phyloP scores from a whole-genome alignment of 2,888 invertebrate genomes.

The Rhagium mordax region DNA sequence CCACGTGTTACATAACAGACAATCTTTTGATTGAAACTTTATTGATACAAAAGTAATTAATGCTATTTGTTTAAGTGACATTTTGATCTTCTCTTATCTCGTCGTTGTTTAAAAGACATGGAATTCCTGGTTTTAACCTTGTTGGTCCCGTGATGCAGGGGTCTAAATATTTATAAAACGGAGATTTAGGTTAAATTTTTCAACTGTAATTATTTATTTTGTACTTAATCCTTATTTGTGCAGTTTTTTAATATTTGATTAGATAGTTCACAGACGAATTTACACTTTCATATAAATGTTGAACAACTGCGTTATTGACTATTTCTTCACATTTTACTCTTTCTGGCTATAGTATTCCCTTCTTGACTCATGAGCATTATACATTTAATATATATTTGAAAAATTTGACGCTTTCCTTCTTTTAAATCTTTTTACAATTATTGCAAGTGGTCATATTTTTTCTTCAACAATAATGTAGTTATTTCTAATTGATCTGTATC shows the following conservation, averaged over 20 bases:
- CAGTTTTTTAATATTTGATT: neutral
- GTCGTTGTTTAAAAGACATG: conserved; percentile 2
- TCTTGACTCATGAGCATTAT: too few relatives aligned
- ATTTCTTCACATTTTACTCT: too few relatives aligned
- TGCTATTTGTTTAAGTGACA: conserved; percentile 14
- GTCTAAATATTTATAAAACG: neutral
- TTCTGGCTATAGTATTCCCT: too few relatives aligned
- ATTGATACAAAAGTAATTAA: conserved; percentile 14
- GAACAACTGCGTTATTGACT: too few relatives aligned
- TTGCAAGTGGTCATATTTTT: too few relatives aligned
- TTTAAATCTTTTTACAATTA: too few relatives aligned
- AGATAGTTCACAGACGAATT: too few relatives aligned
- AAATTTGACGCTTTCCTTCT: too few relatives aligned
- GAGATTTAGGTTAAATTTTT: neutral
- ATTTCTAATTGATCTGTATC: too few relatives aligned
- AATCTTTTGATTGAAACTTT: neutral
- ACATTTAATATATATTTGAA: too few relatives aligned
- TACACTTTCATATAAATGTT: too few relatives aligned
- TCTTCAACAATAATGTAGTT: too few relatives aligned
- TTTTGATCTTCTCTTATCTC: conserved; percentile 12
- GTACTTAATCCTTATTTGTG: neutral
- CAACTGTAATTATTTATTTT: neutral
- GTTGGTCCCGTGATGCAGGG: conserved; percentile 6
- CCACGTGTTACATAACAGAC: conserved; percentile 15
- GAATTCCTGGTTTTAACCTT: conserved; percentile 15